Base-by-base conservation (phyloP, 1,140 invertebrate species). In the Danaus plexippus region DNA sequence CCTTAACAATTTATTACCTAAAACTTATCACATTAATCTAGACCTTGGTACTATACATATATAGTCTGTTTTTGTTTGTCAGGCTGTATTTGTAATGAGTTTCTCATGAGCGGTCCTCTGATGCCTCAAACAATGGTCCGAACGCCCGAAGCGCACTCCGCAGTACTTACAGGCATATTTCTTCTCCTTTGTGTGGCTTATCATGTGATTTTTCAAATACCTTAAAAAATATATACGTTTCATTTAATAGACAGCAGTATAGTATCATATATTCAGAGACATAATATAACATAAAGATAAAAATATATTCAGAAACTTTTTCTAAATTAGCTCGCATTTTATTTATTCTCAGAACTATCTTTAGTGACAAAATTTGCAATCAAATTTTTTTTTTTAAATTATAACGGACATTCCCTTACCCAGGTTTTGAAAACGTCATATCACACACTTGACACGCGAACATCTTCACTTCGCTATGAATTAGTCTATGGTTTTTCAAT, bases 381-480 rank as follows among this genome's bases (percentile, higher is more conserved):
- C 47, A 43, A 13, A 7, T 49, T 10, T 40, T 8, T 50, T 50
- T 9, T 9, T 40, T 11, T 50, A 52, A 49, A 15, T 47, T 15
- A 11, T 11, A 41, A 11, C 12, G 40, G 43, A 42, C 15, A 42
- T 42, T 52, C 1, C 9, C 44, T 63, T 43, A 66, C 65, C 53
- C 56, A 3, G 58, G 32, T 32, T 52, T 55, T 1, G 10, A 83
- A 71, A 94, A 94, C 9, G 85, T 77, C 52, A 73, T 80, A 4
- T 66, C 66, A 58, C 91, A 92, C 0, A 86, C 73, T 0, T 68
- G 51, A 56, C 91, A 92, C 1, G 83, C 47, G 59, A 87, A 92
- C 0, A 89, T 89, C 56, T 91, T 90, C 42, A 92, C 90, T 2
- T 90, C 89, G 0, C 84, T 89, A 71, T 92, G 92, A 8, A 79